A percentile compares a stretch with the other conserved stretches of the same genome.
phyloP scores from a whole-genome alignment of 2,113 vertebrate genomes.

The Aegithalos caudatus region DNA sequence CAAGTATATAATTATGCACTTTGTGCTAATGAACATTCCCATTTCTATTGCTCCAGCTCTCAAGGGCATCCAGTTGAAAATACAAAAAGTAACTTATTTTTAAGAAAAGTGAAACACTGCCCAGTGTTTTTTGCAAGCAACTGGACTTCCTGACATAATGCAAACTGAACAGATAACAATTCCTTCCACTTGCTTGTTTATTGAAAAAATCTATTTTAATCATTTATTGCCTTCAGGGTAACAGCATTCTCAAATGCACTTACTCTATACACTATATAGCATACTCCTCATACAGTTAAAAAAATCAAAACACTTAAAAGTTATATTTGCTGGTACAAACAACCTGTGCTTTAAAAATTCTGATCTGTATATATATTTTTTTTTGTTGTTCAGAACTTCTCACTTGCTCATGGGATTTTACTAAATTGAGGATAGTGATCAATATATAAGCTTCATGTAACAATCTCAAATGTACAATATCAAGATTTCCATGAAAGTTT shows the following conservation, averaged over 20 bases:
- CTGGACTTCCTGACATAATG: not conserved
- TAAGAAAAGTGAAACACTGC: not conserved
- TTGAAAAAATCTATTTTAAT: slow-evolving; percentile 54
- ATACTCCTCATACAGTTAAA: not conserved
- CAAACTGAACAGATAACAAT: not conserved
- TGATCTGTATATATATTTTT: not conserved
- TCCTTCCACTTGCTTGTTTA: not conserved
- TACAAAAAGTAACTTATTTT: not conserved
- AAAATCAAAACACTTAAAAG: not conserved
- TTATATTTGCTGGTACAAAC: not conserved
- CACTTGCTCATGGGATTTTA: not conserved
- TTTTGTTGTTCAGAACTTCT: not conserved
- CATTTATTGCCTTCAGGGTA: not conserved
- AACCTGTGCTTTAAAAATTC: not conserved
- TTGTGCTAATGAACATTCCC: not conserved
- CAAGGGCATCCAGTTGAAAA: slow-evolving; percentile 3
- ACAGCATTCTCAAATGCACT: not conserved
- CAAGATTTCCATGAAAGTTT: not conserved
- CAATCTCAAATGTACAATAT: not conserved
- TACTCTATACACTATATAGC: not conserved
- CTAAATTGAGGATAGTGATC: not conserved
- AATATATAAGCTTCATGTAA: not conserved
- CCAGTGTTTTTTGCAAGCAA: not conserved
- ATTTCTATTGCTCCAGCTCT: not conserved
- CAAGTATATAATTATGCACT: not conserved